phyloP scores from a whole-genome alignment of 2,888 invertebrate species.

The Morpho deidamia region DNA sequence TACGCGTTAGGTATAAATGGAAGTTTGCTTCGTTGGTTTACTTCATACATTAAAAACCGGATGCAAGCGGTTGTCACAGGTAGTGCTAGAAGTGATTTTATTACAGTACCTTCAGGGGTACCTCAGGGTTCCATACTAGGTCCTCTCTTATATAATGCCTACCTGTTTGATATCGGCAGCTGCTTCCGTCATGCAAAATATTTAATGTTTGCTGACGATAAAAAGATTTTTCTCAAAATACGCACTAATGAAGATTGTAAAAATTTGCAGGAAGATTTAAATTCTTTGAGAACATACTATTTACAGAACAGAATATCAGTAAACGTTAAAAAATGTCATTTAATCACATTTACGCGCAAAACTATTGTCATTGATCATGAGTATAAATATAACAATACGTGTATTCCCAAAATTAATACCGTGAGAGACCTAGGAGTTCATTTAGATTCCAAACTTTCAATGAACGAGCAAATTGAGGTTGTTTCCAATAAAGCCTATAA shows the following conservation, averaged over 20 bases:
- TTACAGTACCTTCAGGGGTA: slow-evolving; percentile 21
- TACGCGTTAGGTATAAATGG: slow-evolving; percentile 14
- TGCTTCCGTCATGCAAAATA: slow-evolving; percentile 4
- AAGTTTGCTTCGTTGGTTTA: slow-evolving; percentile 17
- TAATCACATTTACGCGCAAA: too few species aligned
- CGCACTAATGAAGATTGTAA: too few species aligned
- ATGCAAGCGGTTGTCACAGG: slow-evolving; percentile 11
- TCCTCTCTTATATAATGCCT: slow-evolving; percentile 23
- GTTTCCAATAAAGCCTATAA: background rate
- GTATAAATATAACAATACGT: background rate
- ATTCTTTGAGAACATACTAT: too few species aligned
- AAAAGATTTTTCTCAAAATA: too few species aligned
- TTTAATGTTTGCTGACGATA: slow-evolving; percentile 18
- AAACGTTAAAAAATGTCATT: too few species aligned
- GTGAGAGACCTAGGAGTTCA: background rate
- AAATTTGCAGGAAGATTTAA: too few species aligned
- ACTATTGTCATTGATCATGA: background rate
- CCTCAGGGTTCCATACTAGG: slow-evolving; percentile 28
- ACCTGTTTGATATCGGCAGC: slow-evolving; percentile 19
- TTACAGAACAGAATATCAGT: too few species aligned
- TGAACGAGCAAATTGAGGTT: background rate
- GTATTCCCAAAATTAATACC: background rate
- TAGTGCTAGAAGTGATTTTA: slow-evolving; percentile 10
- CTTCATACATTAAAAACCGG: slow-evolving; percentile 17
- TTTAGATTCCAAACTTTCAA: background rate